Evolutionary conservation across 1,140 invertebrate genomes (phyloP).

Genomic region (Portunus trituberculatus): DNA sequence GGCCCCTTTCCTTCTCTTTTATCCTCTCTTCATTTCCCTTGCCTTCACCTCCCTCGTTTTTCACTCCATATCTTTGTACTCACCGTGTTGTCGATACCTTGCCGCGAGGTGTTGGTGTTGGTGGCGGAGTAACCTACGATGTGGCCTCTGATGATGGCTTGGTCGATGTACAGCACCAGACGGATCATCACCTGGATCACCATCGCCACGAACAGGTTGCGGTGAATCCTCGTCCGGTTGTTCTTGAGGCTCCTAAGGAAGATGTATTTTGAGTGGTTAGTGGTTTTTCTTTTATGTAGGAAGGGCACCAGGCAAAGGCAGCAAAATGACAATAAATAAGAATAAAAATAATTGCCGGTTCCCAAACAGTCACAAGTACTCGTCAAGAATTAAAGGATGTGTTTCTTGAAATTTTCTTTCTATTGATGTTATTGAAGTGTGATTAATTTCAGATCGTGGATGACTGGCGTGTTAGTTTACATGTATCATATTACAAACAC

Average conservation of each 20-base stretch:
- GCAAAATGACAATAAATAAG: too few species aligned
- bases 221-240: conserved; percentile 92
- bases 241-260: conserved; percentile 87
- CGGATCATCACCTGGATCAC: conserved; percentile 90
- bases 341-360: too few species aligned
- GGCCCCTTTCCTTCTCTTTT: background rate
- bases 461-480: too few species aligned
- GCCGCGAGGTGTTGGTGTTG: conserved; percentile 54
- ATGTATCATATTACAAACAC: too few species aligned
- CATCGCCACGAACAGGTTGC: conserved; percentile 93
- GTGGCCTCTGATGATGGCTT: conserved; percentile 81
- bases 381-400: too few species aligned
- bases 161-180: conserved; percentile 91
- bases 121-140: conserved; percentile 35
- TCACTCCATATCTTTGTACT: background rate
- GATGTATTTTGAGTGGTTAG: background rate
- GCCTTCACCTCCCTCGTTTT: background rate
- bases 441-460: too few species aligned
- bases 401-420: background rate
- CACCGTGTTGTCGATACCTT: conserved; percentile 76
- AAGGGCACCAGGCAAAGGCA: too few species aligned
- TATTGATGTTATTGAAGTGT: background rate
- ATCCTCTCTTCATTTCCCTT: background rate
- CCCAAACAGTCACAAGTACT: too few species aligned
- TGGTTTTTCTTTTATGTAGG: too few species aligned